Evolutionary conservation across 2,797 vertebrate genomes (phyloP).

Genomic region (Onychomys arenicola): DNA sequence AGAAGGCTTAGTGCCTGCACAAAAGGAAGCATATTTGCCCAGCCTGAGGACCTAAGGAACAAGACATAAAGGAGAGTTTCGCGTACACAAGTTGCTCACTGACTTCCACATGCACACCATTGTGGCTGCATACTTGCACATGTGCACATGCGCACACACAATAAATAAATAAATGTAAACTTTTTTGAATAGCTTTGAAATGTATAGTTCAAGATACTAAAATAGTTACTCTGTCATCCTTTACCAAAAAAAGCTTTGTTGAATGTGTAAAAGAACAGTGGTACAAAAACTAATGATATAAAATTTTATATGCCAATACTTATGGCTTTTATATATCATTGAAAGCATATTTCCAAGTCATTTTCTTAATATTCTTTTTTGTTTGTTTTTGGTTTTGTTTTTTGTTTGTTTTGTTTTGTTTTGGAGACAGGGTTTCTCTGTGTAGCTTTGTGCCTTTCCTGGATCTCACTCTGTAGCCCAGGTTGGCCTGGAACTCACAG

Average conservation of each 20-base stretch:
- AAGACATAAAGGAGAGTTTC: neutral
- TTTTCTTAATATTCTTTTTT: conserved; percentile 33
- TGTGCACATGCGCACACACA: no score
- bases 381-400: no score
- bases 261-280: neutral
- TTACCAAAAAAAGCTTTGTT: neutral
- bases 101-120: no score
- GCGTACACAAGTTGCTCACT: no score
- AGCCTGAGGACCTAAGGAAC: neutral
- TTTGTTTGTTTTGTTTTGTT: no score
- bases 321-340: neutral
- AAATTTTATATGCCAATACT: neutral
- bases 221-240: neutral
- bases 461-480: no score
- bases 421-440: no score
- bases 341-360: neutral
- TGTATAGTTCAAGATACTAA: neutral
- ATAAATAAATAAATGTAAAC: neutral
- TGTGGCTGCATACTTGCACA: no score
- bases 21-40: neutral
- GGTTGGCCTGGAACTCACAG: no score
- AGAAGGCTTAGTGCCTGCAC: neutral
- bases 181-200: neutral
- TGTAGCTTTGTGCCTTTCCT: no score
- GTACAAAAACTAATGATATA: neutral